Base-by-base conservation (phyloP, 2,797 vertebrate species). In the Sciurus vulgaris region DNA sequence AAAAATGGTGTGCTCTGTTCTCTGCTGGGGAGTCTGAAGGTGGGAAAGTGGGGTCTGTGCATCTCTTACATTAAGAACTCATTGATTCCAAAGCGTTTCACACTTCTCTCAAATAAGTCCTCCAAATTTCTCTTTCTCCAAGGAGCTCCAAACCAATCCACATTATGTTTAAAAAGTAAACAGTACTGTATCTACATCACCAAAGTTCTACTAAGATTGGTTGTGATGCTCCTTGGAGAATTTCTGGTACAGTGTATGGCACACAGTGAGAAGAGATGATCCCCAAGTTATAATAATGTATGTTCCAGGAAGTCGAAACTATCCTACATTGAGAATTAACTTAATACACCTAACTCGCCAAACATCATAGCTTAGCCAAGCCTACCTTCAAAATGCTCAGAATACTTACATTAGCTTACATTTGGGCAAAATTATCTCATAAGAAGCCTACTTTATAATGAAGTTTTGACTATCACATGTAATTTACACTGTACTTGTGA, bases 11-110 rank as follows among this genome's bases (percentile, higher is more conserved):
- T 61, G 18, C 26, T 73, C 1, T 86, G 2, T 70, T 79, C 56
- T 87, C 41, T 72, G 20, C 0, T 61, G 51, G n/a, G 61, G 3
- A n/a, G 5, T 1, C 3, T 10, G 0, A 47, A 4, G 4, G 4
- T n/a, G 14, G 10, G 41, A 3, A 18, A 11, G 0, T 41, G 87
- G 2, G 1, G 13, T 2, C 8, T 28, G 51, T 67, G 70, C 82
- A 1, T 56, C 5, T 86, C 44, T 72, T 76, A 12, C 65, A 72
- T 17, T n/a, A 11, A 28, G 54, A 93, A 49, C 35, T 70, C 86
- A 13, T 81, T 92, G 73, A 59, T 18, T 2, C 15, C 13, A 74
- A 11, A 92, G 12, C 1, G 8, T 51, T 90, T 81, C 38, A 44
- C 24, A 61, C 0, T 59, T 86, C 24, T 72, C 7, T 38, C 59